Evolutionary conservation across 2,113 vertebrate genomes (phyloP).

Genomic region (Triplophysa rosa): DNA sequence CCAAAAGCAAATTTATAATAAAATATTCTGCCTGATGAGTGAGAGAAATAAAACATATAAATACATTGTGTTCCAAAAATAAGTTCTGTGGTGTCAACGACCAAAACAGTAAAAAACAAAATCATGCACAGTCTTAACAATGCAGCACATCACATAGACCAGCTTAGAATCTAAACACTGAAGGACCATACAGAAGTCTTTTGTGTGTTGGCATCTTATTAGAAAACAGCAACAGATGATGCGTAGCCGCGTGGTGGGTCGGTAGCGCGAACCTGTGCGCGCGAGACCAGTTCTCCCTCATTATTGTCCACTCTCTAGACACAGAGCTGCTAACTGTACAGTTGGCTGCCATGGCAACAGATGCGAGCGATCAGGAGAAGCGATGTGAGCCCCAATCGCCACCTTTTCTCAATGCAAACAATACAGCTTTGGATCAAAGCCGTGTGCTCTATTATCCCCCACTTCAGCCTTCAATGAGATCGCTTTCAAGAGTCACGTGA

Average conservation of each 20-base stretch:
- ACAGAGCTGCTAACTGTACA: conserved; percentile 30
- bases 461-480: conserved; percentile 36
- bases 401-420: conserved; percentile 40
- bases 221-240: conserved; percentile 11
- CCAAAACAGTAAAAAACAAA: no score
- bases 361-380: conserved; percentile 10
- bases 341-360: conserved; percentile 58
- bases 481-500: conserved; percentile 34
- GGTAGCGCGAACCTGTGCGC: neutral
- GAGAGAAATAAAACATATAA: no score
- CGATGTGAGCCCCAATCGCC: conserved; percentile 31
- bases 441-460: conserved; percentile 49
- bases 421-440: conserved; percentile 49
- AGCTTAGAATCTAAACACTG: neutral
- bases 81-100: no score
- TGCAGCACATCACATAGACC: neutral
- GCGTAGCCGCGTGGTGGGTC: neutral
- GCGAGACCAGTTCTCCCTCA: conserved; percentile 21
- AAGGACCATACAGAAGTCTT: neutral
- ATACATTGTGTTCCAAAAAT: no score
- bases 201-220: conserved; percentile 16
- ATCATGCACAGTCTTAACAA: neutral
- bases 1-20: no score
- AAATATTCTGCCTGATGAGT: no score
- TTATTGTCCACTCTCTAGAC: conserved; percentile 36